Evolutionary conservation across 2,113 vertebrate genomes (phyloP).

Genomic region (Etheostoma cragini): DNA sequence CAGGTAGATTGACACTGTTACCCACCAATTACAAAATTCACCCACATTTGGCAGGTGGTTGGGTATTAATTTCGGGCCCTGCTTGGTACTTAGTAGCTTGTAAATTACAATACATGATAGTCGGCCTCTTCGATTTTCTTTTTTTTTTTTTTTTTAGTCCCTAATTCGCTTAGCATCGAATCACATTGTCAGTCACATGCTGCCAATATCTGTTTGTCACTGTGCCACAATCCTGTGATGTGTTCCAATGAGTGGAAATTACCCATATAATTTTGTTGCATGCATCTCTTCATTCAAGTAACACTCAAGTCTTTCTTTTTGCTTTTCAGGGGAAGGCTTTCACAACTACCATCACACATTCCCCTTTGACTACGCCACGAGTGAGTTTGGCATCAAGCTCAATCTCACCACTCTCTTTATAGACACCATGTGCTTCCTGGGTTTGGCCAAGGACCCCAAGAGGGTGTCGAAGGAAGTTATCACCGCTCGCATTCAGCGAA

Average conservation of each 20-base stretch:
- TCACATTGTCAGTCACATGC: slow-evolving; percentile 21
- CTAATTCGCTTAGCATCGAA: background rate
- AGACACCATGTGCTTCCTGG: slow-evolving; percentile 89
- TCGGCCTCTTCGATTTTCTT: background rate
- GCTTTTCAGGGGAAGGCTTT: slow-evolving; percentile 92
- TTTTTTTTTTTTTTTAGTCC: background rate
- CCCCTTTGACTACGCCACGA: slow-evolving; percentile 92
- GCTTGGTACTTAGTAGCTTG: background rate
- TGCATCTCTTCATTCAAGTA: background rate
- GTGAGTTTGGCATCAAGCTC: slow-evolving; percentile 90
- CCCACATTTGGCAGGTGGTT: too few relatives aligned
- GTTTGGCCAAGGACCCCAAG: slow-evolving; percentile 90
- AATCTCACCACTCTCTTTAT: slow-evolving; percentile 94
- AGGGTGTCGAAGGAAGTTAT: slow-evolving; percentile 86
- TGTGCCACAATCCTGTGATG: background rate
- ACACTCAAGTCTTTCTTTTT: background rate
- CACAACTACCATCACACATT: slow-evolving; percentile 98
- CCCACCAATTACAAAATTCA: too few relatives aligned
- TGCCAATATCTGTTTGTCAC: background rate
- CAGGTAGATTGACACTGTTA: too few relatives aligned
- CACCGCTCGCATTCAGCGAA: slow-evolving; percentile 85
- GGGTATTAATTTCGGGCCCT: too few relatives aligned
- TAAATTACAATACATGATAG: background rate
- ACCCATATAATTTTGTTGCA: background rate
- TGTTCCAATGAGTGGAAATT: background rate